A percentile compares a stretch with the other conserved stretches of the same genome.
These are phyloP conservation scores for Netelia fuscicornis DNA, from an alignment of 2,888 invertebrate species.

Conservation along the genomic window DNA sequence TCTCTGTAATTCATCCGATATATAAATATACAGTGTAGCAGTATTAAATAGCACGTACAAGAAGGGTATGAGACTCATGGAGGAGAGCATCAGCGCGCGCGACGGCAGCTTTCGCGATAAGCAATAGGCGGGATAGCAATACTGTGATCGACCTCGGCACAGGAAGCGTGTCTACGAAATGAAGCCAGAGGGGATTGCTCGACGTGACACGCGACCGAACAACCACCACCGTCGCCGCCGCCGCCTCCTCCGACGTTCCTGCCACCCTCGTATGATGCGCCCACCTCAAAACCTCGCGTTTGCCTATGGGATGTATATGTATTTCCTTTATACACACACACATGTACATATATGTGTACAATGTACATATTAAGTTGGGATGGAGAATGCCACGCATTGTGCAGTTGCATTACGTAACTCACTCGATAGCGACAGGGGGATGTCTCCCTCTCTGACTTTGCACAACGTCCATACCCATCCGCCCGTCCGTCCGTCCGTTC, in stretches of 20 bases:
- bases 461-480: constrained; percentile 70
- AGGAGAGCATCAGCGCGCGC: constrained; percentile 47
- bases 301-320: constrained; percentile 24
- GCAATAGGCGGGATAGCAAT: constrained; percentile 67
- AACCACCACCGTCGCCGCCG: not conserved
- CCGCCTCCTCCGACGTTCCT: constrained; percentile 32
- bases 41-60: constrained; percentile 31
- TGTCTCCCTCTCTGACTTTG: constrained; percentile 37
- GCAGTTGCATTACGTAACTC: constrained; percentile 62
- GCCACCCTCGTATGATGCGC: constrained; percentile 42
- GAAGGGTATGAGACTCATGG: constrained; percentile 40
- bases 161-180: constrained; percentile 74
- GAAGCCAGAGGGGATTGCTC: constrained; percentile 76
- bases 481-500: constrained; percentile 73
- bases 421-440: constrained; percentile 46
- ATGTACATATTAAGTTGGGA: constrained; percentile 5
- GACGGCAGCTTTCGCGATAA: constrained; percentile 63
- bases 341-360: not conserved
- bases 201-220: constrained; percentile 82
- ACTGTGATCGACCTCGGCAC: constrained; percentile 67
- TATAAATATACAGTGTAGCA: constrained; percentile 3
- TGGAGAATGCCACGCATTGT: constrained; percentile 40
- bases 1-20: constrained; percentile 31
- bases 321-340: not conserved
- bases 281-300: constrained; percentile 49